Evolutionary conservation across 2,113 vertebrate species (phyloP).

Genomic region (Hyperopisus bebe): DNA sequence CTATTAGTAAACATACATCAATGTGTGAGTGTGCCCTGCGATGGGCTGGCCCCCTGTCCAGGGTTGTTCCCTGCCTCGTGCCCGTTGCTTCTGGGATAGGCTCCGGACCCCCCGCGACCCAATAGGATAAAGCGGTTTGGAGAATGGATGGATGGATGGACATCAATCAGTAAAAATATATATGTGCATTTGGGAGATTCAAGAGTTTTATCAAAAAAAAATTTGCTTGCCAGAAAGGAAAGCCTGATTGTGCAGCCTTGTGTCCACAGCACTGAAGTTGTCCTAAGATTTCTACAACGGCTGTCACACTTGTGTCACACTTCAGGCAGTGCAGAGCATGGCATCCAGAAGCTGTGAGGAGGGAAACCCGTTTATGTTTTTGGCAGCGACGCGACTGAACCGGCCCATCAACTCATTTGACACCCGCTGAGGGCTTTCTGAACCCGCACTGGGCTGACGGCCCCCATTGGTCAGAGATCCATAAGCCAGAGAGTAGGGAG

Average conservation of each 20-base stretch:
- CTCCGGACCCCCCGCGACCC: too few species aligned
- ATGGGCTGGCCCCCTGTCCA: too few species aligned
- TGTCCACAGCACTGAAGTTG: not conserved
- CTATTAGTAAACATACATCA: not conserved
- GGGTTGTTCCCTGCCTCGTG: too few species aligned
- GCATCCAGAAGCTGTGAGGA: not conserved
- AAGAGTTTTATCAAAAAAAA: not conserved
- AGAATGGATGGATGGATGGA: too few species aligned
- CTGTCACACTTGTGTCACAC: not conserved
- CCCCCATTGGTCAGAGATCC: constrained; percentile 15
- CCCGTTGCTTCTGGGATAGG: too few species aligned
- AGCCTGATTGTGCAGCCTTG: not conserved
- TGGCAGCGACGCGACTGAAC: constrained; percentile 3
- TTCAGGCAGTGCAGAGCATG: not conserved
- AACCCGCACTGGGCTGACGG: not conserved
- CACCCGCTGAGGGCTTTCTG: not conserved
- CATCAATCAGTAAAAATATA: not conserved
- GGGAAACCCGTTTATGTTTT: not conserved
- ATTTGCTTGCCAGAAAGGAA: not conserved
- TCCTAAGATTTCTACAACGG: not conserved
- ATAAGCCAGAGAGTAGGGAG: constrained; percentile 16
- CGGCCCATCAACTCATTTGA: constrained; percentile 37
- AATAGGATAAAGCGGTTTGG: too few species aligned
- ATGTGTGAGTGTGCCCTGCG: too few species aligned
- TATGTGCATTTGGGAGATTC: not conserved